These are phyloP conservation scores for Chalcosyrphus nemorum DNA, from an alignment of 2,888 invertebrate species.

Conservation along the genomic window DNA sequence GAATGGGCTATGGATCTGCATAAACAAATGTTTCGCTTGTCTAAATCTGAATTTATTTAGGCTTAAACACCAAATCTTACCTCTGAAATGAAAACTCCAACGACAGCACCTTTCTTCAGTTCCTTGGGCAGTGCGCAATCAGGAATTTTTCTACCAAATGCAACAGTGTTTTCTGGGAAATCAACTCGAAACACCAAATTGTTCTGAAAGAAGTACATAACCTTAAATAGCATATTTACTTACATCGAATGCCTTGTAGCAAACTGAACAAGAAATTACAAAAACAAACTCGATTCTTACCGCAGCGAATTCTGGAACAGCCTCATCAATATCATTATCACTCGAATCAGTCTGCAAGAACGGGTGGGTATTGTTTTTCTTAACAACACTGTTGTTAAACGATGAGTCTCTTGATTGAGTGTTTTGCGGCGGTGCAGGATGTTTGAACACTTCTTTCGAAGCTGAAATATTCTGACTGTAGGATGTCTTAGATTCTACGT, in stretches of 20 bases:
- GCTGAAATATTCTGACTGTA: neutral
- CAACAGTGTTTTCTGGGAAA: conserved; percentile 76
- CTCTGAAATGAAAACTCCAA: conserved; percentile 75
- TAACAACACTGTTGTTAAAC: neutral
- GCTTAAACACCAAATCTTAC: too few species aligned
- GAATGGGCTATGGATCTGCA: conserved; percentile 77
- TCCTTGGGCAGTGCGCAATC: conserved; percentile 45
- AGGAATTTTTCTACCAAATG: conserved; percentile 74
- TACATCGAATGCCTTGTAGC: too few species aligned
- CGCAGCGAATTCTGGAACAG: conserved; percentile 78
- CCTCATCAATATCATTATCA: conserved; percentile 75
- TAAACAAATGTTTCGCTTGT: neutral
- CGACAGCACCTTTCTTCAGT: conserved; percentile 58
- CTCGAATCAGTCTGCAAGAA: conserved; percentile 12
- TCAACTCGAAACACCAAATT: conserved; percentile 76
- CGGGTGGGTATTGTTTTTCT: neutral
- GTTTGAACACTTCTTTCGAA: neutral
- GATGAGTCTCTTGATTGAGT: conserved; percentile 11
- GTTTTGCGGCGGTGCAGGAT: neutral
- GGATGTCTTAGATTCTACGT: neutral
- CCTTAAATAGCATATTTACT: too few species aligned
- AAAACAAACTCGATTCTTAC: too few species aligned
- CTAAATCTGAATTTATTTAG: too few species aligned
- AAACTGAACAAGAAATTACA: too few species aligned
- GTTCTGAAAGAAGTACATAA: conserved; percentile 76